These are phyloP conservation scores for Eupelmus urozonus DNA, from an alignment of 2,888 invertebrate species.

Conservation along the genomic window DNA sequence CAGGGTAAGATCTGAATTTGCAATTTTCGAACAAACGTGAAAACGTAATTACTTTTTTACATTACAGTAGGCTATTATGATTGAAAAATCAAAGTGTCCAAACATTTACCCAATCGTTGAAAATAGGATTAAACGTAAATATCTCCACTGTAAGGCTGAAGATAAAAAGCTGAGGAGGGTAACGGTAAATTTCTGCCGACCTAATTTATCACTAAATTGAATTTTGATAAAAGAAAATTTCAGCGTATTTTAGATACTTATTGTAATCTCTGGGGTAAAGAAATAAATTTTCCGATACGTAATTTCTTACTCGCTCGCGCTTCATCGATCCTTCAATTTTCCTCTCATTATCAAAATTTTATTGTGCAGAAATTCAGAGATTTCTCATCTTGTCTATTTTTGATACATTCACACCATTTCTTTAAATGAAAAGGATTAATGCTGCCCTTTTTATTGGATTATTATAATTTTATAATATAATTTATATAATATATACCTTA, in stretches of 20 bases:
- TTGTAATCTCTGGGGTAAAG: constrained; percentile 25
- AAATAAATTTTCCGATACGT: constrained; percentile 39
- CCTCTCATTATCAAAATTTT: background rate
- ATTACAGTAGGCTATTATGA: background rate
- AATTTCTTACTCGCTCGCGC: constrained; percentile 14
- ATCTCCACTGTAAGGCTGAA: background rate
- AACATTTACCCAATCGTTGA: constrained; percentile 48
- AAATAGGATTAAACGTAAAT: constrained; percentile 47
- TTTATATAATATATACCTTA: no score
- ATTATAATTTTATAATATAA: no score
- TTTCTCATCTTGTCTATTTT: background rate
- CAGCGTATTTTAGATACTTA: constrained; percentile 28
- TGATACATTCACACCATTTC: no score
- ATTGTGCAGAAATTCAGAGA: background rate
- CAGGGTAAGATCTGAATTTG: background rate
- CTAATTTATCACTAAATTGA: constrained; percentile 46
- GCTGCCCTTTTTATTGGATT: no score
- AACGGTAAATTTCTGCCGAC: constrained; percentile 41
- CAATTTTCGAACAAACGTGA: background rate
- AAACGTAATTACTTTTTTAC: constrained; percentile 12
- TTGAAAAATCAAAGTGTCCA: constrained; percentile 43
- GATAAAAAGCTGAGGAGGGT: background rate
- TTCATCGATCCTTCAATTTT: background rate
- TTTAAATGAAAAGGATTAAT: no score
- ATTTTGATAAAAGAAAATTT: constrained; percentile 44